Evolutionary conservation across 2,797 vertebrate genomes (phyloP).

Genomic region (Tauraco hartlaubi): DNA sequence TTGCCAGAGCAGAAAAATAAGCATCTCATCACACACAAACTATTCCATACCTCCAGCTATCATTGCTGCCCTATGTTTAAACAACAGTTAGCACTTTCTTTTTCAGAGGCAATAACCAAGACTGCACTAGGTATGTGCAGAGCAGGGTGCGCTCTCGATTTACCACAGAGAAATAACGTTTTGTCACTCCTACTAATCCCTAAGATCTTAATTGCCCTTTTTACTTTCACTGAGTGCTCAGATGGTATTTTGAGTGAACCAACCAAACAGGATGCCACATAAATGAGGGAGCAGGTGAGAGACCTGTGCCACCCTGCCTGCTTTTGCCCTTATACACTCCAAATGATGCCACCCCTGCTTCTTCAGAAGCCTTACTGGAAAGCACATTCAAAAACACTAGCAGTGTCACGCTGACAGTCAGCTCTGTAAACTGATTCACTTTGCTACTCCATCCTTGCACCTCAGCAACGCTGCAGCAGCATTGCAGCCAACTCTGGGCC

Average conservation of each 20-base stretch:
- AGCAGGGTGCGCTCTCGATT: not conserved
- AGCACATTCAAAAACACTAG: not conserved
- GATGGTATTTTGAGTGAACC: not conserved
- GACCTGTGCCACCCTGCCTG: not conserved
- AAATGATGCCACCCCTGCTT: not conserved
- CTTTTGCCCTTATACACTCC: not conserved
- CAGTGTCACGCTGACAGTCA: not conserved
- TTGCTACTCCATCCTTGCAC: not conserved
- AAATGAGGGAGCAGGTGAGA: not conserved
- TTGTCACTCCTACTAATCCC: not conserved
- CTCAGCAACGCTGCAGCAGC: not conserved
- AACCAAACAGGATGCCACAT: not conserved
- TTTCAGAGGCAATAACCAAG: not conserved
- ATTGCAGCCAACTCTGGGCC: not conserved
- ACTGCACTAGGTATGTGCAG: not conserved
- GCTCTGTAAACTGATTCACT: not conserved
- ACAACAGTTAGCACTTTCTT: not conserved
- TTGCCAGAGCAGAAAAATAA: not conserved
- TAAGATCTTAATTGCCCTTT: not conserved
- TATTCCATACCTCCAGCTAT: not conserved
- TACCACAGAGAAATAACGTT: not conserved
- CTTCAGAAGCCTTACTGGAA: not conserved
- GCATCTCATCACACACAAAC: not conserved
- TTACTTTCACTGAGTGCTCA: not conserved
- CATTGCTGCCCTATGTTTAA: not conserved